Percentiles rank a stretch among this genome's conserved stretches.
Evolutionary conservation across 2,113 vertebrate genomes (phyloP).

Genomic region (Thunnus thynnus): DNA sequence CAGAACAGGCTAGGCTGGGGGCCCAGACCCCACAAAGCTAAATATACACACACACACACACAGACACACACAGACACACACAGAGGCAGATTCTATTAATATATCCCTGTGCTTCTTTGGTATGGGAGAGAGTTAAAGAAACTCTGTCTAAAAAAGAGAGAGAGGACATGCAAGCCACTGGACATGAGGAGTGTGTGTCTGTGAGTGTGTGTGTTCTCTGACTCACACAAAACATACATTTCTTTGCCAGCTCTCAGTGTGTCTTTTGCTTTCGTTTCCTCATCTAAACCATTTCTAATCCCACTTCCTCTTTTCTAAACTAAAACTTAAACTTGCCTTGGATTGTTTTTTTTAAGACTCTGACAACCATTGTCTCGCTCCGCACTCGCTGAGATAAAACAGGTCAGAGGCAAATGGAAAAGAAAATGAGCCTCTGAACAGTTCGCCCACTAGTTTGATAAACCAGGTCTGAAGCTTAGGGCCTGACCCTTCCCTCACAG

Average conservation of each 20-base stretch:
- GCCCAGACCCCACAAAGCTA: slow-evolving; percentile 76
- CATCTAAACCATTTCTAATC: slow-evolving; percentile 20
- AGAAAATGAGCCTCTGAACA: too few species aligned
- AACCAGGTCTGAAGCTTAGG: too few species aligned
- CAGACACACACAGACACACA: slow-evolving; percentile 13
- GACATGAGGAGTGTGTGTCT: background rate
- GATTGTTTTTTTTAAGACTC: slow-evolving; percentile 12
- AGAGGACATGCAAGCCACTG: background rate
- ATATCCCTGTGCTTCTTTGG: slow-evolving; percentile 69
- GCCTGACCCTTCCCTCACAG: too few species aligned
- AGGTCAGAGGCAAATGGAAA: background rate
- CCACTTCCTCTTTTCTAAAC: slow-evolving; percentile 47
- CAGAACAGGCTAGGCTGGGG: slow-evolving; percentile 44
- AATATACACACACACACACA: slow-evolving; percentile 80
- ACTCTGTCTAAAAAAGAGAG: slow-evolving; percentile 25
- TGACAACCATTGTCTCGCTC: background rate
- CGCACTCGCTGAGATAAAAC: background rate
- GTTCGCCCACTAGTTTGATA: too few species aligned
- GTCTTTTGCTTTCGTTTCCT: slow-evolving; percentile 59
- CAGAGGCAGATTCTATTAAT: slow-evolving; percentile 78
- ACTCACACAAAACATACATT: slow-evolving; percentile 24
- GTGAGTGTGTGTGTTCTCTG: slow-evolving; percentile 9
- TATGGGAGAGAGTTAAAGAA: slow-evolving; percentile 47
- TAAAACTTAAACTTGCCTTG: background rate
- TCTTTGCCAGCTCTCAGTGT: background rate